phyloP scores from a whole-genome alignment of 2,888 invertebrate genomes.

The Omphaloscelis lunosa region DNA sequence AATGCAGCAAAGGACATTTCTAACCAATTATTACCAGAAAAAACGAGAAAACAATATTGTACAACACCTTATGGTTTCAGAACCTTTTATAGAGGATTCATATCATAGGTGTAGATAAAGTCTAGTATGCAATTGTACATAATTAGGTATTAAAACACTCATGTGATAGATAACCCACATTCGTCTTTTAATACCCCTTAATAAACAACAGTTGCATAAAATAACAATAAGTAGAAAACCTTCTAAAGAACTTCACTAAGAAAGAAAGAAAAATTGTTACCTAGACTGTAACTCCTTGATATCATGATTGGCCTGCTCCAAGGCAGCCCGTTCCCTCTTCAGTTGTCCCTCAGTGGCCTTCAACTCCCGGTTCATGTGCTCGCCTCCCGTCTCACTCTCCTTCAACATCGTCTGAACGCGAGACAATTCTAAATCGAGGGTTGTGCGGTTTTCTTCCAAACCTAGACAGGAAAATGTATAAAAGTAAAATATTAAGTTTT shows the following conservation, averaged over 20 bases:
- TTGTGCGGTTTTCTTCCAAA: conserved; percentile 94
- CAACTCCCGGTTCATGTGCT: conserved; percentile 93
- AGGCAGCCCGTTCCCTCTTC: conserved; percentile 92
- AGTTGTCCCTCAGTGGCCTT: conserved; percentile 92
- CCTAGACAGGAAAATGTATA: conserved; percentile 70
- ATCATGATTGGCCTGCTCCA: conserved; percentile 93
- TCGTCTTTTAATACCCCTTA: too few relatives aligned
- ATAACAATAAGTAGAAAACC: background rate
- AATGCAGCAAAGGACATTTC: too few relatives aligned
- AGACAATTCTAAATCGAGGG: conserved; percentile 94
- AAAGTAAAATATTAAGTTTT: background rate
- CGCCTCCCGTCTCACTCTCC: conserved; percentile 93
- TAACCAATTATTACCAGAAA: too few relatives aligned
- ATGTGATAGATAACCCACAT: too few relatives aligned
- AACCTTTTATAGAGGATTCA: too few relatives aligned
- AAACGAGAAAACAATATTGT: too few relatives aligned
- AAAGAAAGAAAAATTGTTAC: conserved; percentile 61
- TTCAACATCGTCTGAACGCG: conserved; percentile 93
- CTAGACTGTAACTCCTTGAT: conserved; percentile 94
- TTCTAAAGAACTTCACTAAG: background rate
- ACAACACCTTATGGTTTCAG: too few relatives aligned
- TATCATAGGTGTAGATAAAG: too few relatives aligned
- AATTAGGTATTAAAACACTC: too few relatives aligned
- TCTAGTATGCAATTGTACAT: too few relatives aligned
- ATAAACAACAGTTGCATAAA: too few relatives aligned